Base-by-base conservation (phyloP, 2,113 vertebrate species). In the Eonycteris spelaea region DNA sequence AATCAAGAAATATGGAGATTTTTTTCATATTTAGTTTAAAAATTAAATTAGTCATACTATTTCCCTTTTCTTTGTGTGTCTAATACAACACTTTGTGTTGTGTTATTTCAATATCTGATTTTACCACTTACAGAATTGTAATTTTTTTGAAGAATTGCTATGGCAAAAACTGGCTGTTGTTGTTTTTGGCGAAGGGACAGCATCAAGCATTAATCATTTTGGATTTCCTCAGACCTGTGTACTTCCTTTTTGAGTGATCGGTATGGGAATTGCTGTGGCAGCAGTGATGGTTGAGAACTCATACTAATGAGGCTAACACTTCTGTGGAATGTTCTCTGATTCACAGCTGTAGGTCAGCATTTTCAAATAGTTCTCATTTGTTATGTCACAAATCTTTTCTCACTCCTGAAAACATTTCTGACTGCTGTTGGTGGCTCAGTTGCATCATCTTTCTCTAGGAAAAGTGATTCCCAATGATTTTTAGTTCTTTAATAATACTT, bases 1-100 rank as follows among this genome's bases (percentile, higher is more conserved):
- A 79, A 45, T 85, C 18, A 93, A 89, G 57, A 88, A n/a, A 77
- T 59, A 88, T 57, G 12, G n/a, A 85, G 7, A n/a, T 33, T 79
- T 94, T 92, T 92, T 18, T 84, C 75, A 45, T 55, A 18, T 84
- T 95, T 68, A 38, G 13, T 67, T 95, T 74, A 67, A 68, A 80
- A 85, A 33, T 38, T 75, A 74, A 10, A 83, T 91, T 74, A 55
- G 19, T 43, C 57, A 57, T 53, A 51, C 14, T 80, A 45, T 48
- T 90, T 74, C 28, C 10, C 21, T 79, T 84, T 79, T 78, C 24
- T 45, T 33, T 59, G 51, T 22, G 55, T 65, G 57, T 35, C 78
- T 74, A 65, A 74, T 33, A 28, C 15, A 61, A 61, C 1, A 11
- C 35, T 90, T 11, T 53, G 4, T 75, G 40, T 79, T 68, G 24